phyloP scores from a whole-genome alignment of 1,140 invertebrate genomes.

The Pogonomyrmex barbatus region DNA sequence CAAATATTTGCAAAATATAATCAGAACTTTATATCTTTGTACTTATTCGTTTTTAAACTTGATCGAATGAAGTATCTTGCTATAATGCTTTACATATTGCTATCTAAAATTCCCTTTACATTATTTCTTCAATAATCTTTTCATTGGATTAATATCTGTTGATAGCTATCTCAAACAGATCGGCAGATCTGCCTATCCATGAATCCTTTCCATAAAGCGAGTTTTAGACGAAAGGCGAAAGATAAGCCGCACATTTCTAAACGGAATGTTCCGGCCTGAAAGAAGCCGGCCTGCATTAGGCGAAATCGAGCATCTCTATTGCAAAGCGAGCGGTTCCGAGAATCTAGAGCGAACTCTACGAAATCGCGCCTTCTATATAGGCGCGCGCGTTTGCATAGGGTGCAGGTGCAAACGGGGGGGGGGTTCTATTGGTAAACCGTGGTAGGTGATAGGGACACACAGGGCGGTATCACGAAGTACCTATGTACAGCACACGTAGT shows the following conservation, averaged over 20 bases:
- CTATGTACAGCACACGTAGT: conserved; percentile 70
- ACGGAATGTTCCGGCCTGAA: neutral
- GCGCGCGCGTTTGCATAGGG: conserved; percentile 33
- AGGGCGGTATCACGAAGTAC: conserved; percentile 64
- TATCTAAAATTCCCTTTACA: conserved; percentile 11
- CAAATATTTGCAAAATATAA: conserved; percentile 28
- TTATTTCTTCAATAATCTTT: neutral
- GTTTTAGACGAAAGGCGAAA: neutral
- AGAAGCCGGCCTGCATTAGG: neutral
- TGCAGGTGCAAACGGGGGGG: conserved; percentile 75
- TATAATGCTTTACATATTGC: neutral
- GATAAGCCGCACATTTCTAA: neutral
- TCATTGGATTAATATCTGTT: neutral
- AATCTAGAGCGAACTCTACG: conserved; percentile 30
- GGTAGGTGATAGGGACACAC: conserved; percentile 53
- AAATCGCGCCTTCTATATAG: conserved; percentile 41
- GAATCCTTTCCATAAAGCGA: neutral
- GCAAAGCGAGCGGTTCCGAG: neutral
- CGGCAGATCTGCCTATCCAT: neutral
- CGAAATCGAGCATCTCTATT: neutral
- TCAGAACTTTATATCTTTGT: neutral
- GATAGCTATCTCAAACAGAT: neutral
- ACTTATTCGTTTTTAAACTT: neutral
- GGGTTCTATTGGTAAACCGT: conserved; percentile 68
- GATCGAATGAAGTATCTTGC: conserved; percentile 12